Evolutionary conservation across 2,797 vertebrate species (phyloP), one percentile per base, ranked within the genome.

Genomic region (Dendrocincla fuliginosa): DNA sequence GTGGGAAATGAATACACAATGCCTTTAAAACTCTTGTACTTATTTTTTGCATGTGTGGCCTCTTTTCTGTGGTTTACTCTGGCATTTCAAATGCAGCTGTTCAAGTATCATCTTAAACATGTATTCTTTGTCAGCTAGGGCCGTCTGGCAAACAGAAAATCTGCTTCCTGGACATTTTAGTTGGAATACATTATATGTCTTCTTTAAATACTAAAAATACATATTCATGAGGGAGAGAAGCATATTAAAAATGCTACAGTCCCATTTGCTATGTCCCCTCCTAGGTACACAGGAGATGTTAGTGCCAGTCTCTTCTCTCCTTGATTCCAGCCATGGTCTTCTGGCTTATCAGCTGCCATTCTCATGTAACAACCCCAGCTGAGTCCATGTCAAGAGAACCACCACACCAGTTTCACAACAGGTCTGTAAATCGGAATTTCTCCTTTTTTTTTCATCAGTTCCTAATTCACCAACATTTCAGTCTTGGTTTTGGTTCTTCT

Each of bases 211-310:
- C 25, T 60, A 10, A 55, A 84, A 85, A 33, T 19, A 5, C 0
- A 1, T 39, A 32, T 39, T 67, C 1, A n/a, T 6, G 11, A 57
- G 30, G 18, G 24, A 65, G 23, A 73, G 14, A 33, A 11, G 27
- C 4, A 16, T 71, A n/a, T 39, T 59, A 33, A 46, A 90, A 39
- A 11, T 37, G 7, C 16, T 28, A 28, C 30, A 52, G n/a, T 46
- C 24, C 15, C 13, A 16, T 85, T 80, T 67, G 5, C 30, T 27
- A 0, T 47, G 47, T 8, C 6, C 10, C 22, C 42, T 49, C 27
- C 19, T 53, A 35, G 13, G 14, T n/a, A 37, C 1, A 1, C 16
- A 23, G 60, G 50, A 67, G 20, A 14, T 0, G 0, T 32, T 16
- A 74, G 11, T 47, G 35, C 6, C 16, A 2, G 2, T 37, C 80